phyloP scores from a whole-genome alignment of 2,888 invertebrate species.

The Synergus japonicus region DNA sequence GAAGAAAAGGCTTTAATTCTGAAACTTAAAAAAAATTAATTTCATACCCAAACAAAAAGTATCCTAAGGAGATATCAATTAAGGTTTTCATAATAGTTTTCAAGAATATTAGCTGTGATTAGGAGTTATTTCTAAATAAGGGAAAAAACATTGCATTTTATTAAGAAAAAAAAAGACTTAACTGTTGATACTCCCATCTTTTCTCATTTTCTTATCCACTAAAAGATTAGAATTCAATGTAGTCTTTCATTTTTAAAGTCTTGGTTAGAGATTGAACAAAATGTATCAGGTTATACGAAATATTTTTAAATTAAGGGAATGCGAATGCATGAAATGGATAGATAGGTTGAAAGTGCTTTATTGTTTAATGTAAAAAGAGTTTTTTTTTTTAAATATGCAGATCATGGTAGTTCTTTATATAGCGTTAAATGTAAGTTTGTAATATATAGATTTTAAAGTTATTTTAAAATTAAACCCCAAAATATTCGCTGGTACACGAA shows the following conservation, averaged over 20 bases:
- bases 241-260: neutral
- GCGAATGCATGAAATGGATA: conserved; percentile 6
- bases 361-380: conserved; percentile 33
- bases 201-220: neutral
- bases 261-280: neutral
- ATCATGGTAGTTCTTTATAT: conserved; percentile 13
- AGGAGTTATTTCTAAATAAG: neutral
- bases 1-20: neutral
- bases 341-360: conserved; percentile 15
- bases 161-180: neutral
- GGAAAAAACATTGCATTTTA: neutral
- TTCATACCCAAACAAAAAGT: neutral
- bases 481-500: conserved; percentile 16
- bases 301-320: neutral
- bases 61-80: neutral
- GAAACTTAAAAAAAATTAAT: neutral
- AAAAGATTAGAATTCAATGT: neutral
- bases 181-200: neutral
- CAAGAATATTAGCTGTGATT: conserved; percentile 8
- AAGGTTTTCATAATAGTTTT: neutral
- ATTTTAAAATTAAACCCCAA: conserved; percentile 3
- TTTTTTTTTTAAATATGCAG: neutral
- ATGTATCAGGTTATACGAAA: neutral
- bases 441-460: conserved; percentile 39
- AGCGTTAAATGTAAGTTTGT: conserved; percentile 32